Evolutionary conservation across 2,113 vertebrate species (phyloP).

Genomic region (Clarias macrocephalus): DNA sequence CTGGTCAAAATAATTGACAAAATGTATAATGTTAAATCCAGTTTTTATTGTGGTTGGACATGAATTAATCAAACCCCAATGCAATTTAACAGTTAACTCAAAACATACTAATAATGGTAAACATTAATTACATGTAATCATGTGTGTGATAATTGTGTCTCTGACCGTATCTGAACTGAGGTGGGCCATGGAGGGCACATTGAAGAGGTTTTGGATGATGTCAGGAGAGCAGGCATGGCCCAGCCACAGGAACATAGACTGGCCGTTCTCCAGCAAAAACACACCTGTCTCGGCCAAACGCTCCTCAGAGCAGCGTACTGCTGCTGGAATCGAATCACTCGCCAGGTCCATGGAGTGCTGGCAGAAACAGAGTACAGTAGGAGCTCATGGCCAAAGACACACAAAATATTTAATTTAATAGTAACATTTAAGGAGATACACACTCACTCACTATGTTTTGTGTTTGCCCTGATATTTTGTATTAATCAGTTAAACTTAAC

Average conservation of each 20-base stretch:
- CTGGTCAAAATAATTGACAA: too few relatives aligned
- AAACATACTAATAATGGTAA: background rate
- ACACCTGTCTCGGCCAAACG: constrained; percentile 82
- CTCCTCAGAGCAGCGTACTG: constrained; percentile 87
- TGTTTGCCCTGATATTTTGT: background rate
- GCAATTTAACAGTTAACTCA: background rate
- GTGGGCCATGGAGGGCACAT: constrained; percentile 85
- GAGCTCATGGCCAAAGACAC: background rate
- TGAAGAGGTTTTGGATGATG: constrained; percentile 86
- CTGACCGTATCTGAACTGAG: constrained; percentile 80
- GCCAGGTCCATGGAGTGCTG: constrained; percentile 83
- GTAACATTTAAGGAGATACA: background rate
- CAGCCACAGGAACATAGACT: constrained; percentile 86
- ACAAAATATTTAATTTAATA: background rate
- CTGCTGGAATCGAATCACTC: constrained; percentile 65
- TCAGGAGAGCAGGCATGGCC: constrained; percentile 82
- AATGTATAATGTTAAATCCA: background rate
- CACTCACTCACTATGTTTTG: background rate
- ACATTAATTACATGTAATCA: background rate
- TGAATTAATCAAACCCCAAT: background rate
- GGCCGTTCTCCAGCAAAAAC: constrained; percentile 87
- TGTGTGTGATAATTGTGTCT: constrained; percentile 10
- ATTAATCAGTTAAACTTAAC: background rate
- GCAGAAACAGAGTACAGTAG: background rate
- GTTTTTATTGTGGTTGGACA: background rate